These are phyloP conservation scores for Anisognathus igniventris DNA, from an alignment of 2,797 vertebrate genomes.

Conservation along the genomic window DNA sequence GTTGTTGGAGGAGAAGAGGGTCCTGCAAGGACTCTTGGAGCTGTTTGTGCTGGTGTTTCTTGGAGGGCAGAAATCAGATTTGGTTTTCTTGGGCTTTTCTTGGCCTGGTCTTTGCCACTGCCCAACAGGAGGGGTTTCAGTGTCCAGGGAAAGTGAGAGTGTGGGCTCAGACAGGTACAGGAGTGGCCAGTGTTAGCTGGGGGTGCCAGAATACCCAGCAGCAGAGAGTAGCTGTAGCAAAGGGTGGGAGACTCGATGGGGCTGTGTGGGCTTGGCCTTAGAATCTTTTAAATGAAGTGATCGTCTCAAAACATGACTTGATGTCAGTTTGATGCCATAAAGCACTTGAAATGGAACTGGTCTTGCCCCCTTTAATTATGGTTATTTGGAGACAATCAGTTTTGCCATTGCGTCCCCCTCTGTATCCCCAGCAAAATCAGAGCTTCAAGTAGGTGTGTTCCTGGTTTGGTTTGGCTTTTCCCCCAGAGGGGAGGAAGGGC, in stretches of 20 bases:
- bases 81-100: background rate
- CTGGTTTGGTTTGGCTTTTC: background rate
- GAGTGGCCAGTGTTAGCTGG: background rate
- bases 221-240: background rate
- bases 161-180: background rate
- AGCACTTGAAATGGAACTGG: conserved; percentile 66
- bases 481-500: background rate
- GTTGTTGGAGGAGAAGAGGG: background rate
- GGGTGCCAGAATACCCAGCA: background rate
- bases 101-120: background rate
- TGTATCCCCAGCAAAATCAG: background rate
- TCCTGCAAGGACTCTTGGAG: background rate
- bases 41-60: background rate
- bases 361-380: background rate
- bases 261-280: background rate
- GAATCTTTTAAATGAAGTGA: background rate
- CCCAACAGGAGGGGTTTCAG: background rate
- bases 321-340: conserved; percentile 3
- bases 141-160: background rate
- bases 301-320: conserved; percentile 46
- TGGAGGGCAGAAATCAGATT: background rate
- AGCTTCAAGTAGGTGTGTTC: background rate
- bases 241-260: background rate
- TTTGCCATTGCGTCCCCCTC: background rate
- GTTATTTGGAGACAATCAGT: conserved; percentile 51